Base-by-base conservation (phyloP, 2,113 vertebrate genomes). In the Archilochus colubris region DNA sequence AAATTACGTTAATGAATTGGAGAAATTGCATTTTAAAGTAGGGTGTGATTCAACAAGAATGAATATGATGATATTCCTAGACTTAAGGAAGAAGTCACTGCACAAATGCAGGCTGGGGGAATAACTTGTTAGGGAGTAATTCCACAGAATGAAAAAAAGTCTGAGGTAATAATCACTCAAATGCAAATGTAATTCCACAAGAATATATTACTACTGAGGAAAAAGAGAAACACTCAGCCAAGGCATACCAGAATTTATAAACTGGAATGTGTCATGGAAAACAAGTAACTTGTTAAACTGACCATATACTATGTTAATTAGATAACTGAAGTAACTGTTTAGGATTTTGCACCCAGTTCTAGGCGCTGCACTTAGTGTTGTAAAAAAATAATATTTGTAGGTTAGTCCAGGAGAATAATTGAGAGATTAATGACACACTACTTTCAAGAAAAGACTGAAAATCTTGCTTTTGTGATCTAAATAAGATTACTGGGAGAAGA, bases 101-200 rank as follows among this genome's bases (percentile, higher is more conserved):
- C n/a, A 44, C 10, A 73, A 48, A 12, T 64, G 9, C 16, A 1
- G 24, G 4, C 40, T 76, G 27, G 10, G 20, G 18, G 19, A 79
- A 7, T 63, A 72, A 36, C 23, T 86, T 79, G 11, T 3, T 50
- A 50, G 36, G 23, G 6, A 36, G 40, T 68, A 89, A 14, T 31
- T 83, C 54, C 68, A 40, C 38, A 80, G 51, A 79, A 24, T 12
- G 9, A n/a, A 59, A 59, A 57, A 33, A 25, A 55, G 11, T 57
- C 1, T 0, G 6, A 64, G 31, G 23, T 88, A 13, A 7, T 75
- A 3, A 4, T 28, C 2, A 4, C 24, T 84, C 8, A 36, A n/a
- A 89, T 51, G 30, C 27, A 12, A n/a, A 24, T 61, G 30, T n/a
- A 28, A 24, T 59, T 78, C 10, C 21, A 17, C 33, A 74, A 1